These are phyloP conservation scores for Hirtodrosophila trivittata DNA, from an alignment of 2,888 invertebrate species.

Conservation along the genomic window DNA sequence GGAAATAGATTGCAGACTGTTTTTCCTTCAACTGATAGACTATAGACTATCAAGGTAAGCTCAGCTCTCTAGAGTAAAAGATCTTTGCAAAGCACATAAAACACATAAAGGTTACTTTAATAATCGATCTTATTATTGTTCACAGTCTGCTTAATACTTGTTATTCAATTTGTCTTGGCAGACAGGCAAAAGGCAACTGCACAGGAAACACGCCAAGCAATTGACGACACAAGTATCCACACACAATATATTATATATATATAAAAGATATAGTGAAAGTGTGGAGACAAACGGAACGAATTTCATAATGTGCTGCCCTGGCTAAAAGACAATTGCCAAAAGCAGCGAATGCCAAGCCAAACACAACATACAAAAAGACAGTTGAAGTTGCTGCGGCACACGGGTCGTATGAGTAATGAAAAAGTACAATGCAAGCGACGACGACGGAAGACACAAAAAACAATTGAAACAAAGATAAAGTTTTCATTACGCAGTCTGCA, in stretches of 20 bases:
- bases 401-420: slow-evolving; percentile 71
- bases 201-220: slow-evolving; percentile 54
- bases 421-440: slow-evolving; percentile 34
- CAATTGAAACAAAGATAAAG: slow-evolving; percentile 71
- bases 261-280: slow-evolving; percentile 58
- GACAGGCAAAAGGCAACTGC: slow-evolving; percentile 23
- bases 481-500: slow-evolving; percentile 71
- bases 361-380: slow-evolving; percentile 30
- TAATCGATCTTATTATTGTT: slow-evolving; percentile 27
- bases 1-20: neutral
- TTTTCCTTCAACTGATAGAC: neutral
- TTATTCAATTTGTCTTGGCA: slow-evolving; percentile 48
- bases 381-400: slow-evolving; percentile 19
- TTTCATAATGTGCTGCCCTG: too few species aligned
- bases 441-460: slow-evolving; percentile 30
- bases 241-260: too few species aligned
- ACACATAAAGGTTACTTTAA: slow-evolving; percentile 11
- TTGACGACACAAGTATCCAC: slow-evolving; percentile 25
- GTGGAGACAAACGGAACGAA: slow-evolving; percentile 35
- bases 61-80: too few species aligned
- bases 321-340: slow-evolving; percentile 28
- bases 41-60: too few species aligned
- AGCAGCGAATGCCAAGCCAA: slow-evolving; percentile 58
- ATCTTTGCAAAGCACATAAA: too few species aligned
- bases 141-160: slow-evolving; percentile 24